A percentile compares a stretch with the other conserved stretches of the same genome.
Conservation (phyloP, 92 coral and sea anemone genomes). For the Micromussa lordhowensis region DNA sequence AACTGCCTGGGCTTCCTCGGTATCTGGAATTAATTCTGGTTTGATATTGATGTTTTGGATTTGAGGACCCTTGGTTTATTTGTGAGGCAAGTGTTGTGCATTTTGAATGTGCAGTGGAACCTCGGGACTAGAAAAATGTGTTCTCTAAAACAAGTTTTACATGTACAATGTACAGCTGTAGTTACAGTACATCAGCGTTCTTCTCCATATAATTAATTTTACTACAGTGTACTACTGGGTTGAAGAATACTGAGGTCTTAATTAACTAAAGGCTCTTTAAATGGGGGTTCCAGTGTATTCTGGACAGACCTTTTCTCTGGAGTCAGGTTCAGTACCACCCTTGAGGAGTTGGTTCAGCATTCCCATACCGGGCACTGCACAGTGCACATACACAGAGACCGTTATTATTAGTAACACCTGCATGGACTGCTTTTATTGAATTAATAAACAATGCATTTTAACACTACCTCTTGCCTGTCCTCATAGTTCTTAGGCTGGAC, state of each 20-base stretch:
- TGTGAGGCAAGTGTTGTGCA: not conserved
- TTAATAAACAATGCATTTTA: not conserved
- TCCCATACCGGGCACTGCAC: not conserved
- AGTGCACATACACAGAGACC: too few species aligned
- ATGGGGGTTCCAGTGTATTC: too few species aligned
- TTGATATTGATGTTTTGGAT: not conserved
- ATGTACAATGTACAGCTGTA: too few species aligned
- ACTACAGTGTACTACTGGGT: too few species aligned
- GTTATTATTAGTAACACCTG: not conserved
- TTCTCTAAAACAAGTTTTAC: too few species aligned
- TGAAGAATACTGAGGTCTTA: too few species aligned
- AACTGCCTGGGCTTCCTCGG: not conserved
- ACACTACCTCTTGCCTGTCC: slow-evolving; percentile 89
- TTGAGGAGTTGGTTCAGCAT: not conserved
- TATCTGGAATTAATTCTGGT: too few species aligned
- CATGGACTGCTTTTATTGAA: not conserved
- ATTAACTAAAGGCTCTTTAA: too few species aligned
- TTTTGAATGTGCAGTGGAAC: too few species aligned
- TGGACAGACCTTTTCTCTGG: not conserved
- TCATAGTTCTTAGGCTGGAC: slow-evolving; percentile 93
- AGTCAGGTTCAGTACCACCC: not conserved
- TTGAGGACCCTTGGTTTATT: not conserved
- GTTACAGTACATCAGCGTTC: too few species aligned
- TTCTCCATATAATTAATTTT: too few species aligned
- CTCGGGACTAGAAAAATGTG: too few species aligned